These are phyloP conservation scores for Eurois occulta DNA, from an alignment of 2,888 invertebrate species.

Conservation along the genomic window DNA sequence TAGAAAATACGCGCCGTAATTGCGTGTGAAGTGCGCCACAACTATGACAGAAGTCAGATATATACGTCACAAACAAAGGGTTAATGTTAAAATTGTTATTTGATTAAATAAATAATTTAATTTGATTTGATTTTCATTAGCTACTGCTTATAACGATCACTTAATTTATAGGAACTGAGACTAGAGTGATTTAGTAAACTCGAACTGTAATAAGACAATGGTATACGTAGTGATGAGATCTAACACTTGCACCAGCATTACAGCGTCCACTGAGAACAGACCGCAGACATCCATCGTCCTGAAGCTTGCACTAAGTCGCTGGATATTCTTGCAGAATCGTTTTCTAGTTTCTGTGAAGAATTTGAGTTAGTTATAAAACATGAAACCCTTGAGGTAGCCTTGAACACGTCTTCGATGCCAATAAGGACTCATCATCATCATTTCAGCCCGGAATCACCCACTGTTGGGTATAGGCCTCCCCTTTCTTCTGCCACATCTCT, in stretches of 20 bases:
- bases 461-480: background rate
- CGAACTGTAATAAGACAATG: conserved; percentile 34
- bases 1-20: no score
- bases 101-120: no score
- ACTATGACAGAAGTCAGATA: no score
- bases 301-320: background rate
- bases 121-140: no score
- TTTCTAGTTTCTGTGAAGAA: conserved; percentile 18
- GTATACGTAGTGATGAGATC: conserved; percentile 30
- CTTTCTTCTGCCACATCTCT: background rate
- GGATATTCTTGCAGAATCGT: conserved; percentile 36
- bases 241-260: conserved; percentile 7
- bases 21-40: no score
- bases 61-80: no score
- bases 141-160: background rate
- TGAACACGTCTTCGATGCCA: background rate
- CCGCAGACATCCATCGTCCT: conserved; percentile 19
- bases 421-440: background rate
- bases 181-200: conserved; percentile 11
- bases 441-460: no score
- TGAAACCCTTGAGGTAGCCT: background rate
- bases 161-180: background rate
- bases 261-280: conserved; percentile 31
- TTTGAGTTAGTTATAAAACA: background rate
- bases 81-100: no score